These are phyloP conservation scores for Pristionchus entomophagus DNA, from an alignment of 2,888 invertebrate species.

Conservation along the genomic window DNA sequence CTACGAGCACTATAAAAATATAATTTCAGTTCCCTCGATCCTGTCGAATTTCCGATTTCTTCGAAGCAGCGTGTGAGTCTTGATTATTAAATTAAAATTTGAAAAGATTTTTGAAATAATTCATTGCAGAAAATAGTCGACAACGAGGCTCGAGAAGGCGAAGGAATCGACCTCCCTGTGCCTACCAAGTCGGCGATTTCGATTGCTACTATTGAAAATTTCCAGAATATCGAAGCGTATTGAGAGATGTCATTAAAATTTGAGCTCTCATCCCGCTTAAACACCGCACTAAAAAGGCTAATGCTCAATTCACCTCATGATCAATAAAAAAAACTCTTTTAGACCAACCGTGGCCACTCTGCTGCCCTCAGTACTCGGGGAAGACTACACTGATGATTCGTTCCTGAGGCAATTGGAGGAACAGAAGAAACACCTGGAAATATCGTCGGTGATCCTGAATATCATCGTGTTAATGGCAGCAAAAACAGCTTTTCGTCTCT, in stretches of 20 bases:
- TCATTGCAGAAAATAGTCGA: background rate
- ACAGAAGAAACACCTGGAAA: constrained; percentile 23
- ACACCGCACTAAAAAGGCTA: too few species aligned
- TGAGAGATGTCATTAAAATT: too few species aligned
- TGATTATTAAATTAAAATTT: background rate
- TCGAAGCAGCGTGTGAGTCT: background rate
- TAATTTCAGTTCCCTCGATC: constrained; percentile 22
- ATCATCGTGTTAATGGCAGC: too few species aligned
- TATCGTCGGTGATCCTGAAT: background rate
- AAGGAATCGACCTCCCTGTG: background rate
- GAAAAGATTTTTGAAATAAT: background rate
- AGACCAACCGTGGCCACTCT: too few species aligned
- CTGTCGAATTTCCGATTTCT: constrained; percentile 32
- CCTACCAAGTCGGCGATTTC: background rate
- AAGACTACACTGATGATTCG: constrained; percentile 3
- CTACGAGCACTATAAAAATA: background rate
- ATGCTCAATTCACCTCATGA: too few species aligned
- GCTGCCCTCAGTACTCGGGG: background rate
- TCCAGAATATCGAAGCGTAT: too few species aligned
- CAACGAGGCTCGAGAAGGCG: background rate
- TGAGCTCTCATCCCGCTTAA: too few species aligned
- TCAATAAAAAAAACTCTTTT: too few species aligned
- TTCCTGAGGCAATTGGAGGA: constrained; percentile 34
- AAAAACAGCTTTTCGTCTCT: too few species aligned
- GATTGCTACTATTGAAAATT: too few species aligned